Base-by-base conservation (phyloP, 2,888 invertebrate genomes). In the Deladenus siricidicola region DNA sequence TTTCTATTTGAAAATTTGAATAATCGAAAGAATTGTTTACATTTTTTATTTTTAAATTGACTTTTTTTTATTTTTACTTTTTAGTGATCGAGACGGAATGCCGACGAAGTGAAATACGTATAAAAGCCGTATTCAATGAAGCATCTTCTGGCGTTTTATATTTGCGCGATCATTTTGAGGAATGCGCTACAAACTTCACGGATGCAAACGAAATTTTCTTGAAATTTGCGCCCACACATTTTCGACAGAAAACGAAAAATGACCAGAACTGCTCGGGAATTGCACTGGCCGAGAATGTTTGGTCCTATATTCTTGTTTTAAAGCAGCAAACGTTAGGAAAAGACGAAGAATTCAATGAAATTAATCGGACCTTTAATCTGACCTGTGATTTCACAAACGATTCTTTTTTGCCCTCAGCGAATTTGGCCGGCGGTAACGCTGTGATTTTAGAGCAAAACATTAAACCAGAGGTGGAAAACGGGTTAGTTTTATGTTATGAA, bases 301-400 rank as follows among this genome's bases (percentile, higher is more conserved):
- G 75, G 75, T 70, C 72, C 4, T 78, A 70, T 56, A 63, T 72
- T 47, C 66, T 79, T 8, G 78, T 78, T 17, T 66, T 78, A 14
- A 77, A 78, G 55, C 58, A 70, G 58, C 74, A 75, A 45, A 68
- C 67, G 21, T 64, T 75, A 62, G 72, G 70, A 17, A 65, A 73
- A 10, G 71, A 74, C 1, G 73, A 73, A 1, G 44, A 78, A 51
- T 66, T 78, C 55, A 78, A 76, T 14, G 70, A 70, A 19, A 66
- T 67, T 21, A 77, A 78, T 51, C 68, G 74, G n/a, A 60, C 73
- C 8, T 78, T 78, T 67, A 73, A 78, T 53, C 69, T 78, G 24
- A 73, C 74, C 24, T 78, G 78, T 56, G 76, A 78, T 60, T 78
- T 75, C 62, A 67, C 72, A 0, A 58, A 65, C 23, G 53, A n/a